Evolutionary conservation across 35 echinoderm and acorn worm genomes (phyloP).

Genomic region (Apostichopus japonicus): DNA sequence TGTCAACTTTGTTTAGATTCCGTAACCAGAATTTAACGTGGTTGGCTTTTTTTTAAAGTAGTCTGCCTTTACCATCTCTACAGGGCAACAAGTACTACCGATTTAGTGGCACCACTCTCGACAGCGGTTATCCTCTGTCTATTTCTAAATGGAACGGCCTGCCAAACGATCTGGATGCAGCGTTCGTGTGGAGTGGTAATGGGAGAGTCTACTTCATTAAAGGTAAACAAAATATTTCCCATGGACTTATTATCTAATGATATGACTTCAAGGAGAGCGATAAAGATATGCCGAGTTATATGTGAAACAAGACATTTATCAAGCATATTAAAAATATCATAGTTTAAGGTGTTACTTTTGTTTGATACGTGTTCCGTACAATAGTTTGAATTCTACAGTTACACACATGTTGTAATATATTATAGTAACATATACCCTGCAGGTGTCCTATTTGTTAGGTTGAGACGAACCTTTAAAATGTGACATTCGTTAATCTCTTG

Average conservation of each 20-base stretch:
- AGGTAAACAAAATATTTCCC: constrained; percentile 49
- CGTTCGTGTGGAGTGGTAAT: constrained; percentile 92
- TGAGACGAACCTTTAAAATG: too few relatives aligned
- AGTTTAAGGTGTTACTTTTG: background rate
- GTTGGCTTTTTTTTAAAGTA: background rate
- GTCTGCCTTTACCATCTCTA: background rate
- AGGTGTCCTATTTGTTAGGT: too few relatives aligned
- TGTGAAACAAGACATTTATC: too few relatives aligned
- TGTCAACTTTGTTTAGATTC: background rate
- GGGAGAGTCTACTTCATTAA: constrained; percentile 87
- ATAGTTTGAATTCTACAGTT: background rate
- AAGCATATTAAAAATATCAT: too few relatives aligned
- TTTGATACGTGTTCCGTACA: background rate
- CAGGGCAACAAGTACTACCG: constrained; percentile 34
- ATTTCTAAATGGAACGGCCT: constrained; percentile 52
- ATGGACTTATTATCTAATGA: background rate
- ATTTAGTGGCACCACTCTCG: background rate
- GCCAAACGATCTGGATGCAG: constrained; percentile 80
- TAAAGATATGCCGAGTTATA: background rate
- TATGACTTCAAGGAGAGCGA: background rate
- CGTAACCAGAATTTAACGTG: background rate
- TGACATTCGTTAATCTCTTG: background rate
- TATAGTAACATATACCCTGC: too few relatives aligned
- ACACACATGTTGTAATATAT: too few relatives aligned
- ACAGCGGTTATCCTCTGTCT: background rate